Evolutionary conservation across 2,113 vertebrate species (phyloP), one percentile per base, ranked within the genome.

Genomic region (Passer montanus): DNA sequence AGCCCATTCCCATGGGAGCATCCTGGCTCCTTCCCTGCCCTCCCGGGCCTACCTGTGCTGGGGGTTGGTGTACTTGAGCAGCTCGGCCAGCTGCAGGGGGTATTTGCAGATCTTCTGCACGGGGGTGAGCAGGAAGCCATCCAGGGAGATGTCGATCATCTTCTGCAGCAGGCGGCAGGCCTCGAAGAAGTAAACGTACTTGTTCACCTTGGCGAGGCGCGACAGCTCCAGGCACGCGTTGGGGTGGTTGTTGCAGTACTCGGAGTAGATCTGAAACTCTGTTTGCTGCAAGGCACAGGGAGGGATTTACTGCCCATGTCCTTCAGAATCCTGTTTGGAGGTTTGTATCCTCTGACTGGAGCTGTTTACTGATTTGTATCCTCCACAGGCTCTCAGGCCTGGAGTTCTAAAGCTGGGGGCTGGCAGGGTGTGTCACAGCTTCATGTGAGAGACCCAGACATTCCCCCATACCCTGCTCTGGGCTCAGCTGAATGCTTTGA

Each of bases 81-180:
- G 98, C 86, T 99, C 99, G 0, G 99, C 99, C 95, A 99, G 98
- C 69, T 99, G 99, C 81, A 99, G 97, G 0, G 99, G 99, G 46
- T 99, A 99, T 94, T 99, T 99, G 98, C 99, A 99, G 98, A 99
- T 99, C 96, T 99, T 99, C 98, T 99, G 99, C 74, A 99, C 99
- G 0, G 99, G 99, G 2, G 99, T 99, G 87, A 99, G 98, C 95
- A 99, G 97, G 96, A 99, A 99, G 23, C 99, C 99, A 1, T 99
- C 99, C 93, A 99, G 92, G 11, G 99, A 99, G 93, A 99, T 99
- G 97, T 99, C 98, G 0, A 99, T 99, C 99, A 99, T 99, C 94
- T 98, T 99, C 96, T 99, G 99, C 35, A 99, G 98, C 92, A 99
- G 97, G 19, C 99, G 98, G 91, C 99, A 99, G 31, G 99, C 99